Evolutionary conservation across 2,888 invertebrate species (phyloP), one percentile per base, ranked within the genome.

Genomic region (Euzophera pinguis): DNA sequence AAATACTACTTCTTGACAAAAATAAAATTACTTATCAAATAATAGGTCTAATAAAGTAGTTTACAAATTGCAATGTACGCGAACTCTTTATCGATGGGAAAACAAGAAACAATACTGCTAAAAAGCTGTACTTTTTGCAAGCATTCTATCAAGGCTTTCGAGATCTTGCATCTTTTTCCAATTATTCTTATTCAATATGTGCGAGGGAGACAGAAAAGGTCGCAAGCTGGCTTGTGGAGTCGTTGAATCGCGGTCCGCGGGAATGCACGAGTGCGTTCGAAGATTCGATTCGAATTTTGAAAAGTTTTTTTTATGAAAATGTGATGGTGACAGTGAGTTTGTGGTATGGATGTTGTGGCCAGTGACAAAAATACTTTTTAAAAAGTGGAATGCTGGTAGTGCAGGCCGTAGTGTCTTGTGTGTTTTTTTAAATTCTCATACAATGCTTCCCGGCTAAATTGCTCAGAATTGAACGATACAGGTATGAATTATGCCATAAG

Each of bases 211-310:
- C 34, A 53, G 65, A 48, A 48, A 41, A 64, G 55, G 60, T 65
- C 62, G 61, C 63, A 43, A 43, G 51, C 34, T 43, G 35, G 51
- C 34, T 43, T 22, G 14, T 63, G 59, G 61, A 62, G 64, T 56
- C 52, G 61, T 71, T 67, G 66, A 62, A 62, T 61, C 63, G 68
- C 67, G 67, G 66, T 72, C 70, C 65, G 53, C 65, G 67, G 74
- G 67, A 69, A 71, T 78, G 81, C 81, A 83, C 83, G 83, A 80
- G 61, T 66, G 76, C 68, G 52, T 63, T 56, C 67, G 63, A 71
- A 62, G 58, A 61, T 53, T 67, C 58, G 58, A 61, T 53, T 67
- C 57, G 43, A 65, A 54, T 63, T 61, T 65, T 49, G 52, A 61
- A 65, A 57, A 60, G 53, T 56, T 59, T 56, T 64, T 65, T 61